These are phyloP conservation scores for Azemiops feae DNA, from an alignment of 2,113 vertebrate species.

Conservation along the genomic window DNA sequence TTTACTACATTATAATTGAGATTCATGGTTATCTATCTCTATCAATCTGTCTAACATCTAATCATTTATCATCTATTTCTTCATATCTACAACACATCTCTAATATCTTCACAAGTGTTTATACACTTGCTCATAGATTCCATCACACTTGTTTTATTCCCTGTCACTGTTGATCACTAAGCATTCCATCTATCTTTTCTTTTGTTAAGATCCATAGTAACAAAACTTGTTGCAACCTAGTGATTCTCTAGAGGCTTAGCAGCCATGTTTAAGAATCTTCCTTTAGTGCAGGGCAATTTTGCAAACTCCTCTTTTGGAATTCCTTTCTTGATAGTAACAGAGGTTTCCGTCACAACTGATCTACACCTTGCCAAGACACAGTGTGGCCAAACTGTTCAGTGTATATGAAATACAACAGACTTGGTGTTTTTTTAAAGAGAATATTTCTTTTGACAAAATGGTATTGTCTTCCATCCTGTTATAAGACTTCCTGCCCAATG, in stretches of 20 bases:
- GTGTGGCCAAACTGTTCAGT: not conserved
- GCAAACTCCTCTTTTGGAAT: not conserved
- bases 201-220: not conserved
- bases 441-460: not conserved
- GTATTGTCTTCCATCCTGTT: not conserved
- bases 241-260: not conserved
- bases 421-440: not conserved
- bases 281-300: not conserved
- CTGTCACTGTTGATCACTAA: not conserved
- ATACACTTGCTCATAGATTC: not conserved
- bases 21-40: not conserved
- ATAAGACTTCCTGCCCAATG: not conserved
- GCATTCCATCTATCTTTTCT: not conserved
- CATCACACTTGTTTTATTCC: not conserved
- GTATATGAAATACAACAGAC: not conserved
- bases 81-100: not conserved
- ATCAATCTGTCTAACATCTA: not conserved
- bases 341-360: not conserved
- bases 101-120: not conserved
- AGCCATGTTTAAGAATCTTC: not conserved
- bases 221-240: not conserved
- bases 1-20: not conserved
- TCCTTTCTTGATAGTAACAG: not conserved
- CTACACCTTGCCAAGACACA: not conserved
- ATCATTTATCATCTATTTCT: not conserved